Percentiles rank a stretch among this genome's conserved stretches.
Conservation (phyloP, 2,888 invertebrate species). For the Branchellion lobata region DNA sequence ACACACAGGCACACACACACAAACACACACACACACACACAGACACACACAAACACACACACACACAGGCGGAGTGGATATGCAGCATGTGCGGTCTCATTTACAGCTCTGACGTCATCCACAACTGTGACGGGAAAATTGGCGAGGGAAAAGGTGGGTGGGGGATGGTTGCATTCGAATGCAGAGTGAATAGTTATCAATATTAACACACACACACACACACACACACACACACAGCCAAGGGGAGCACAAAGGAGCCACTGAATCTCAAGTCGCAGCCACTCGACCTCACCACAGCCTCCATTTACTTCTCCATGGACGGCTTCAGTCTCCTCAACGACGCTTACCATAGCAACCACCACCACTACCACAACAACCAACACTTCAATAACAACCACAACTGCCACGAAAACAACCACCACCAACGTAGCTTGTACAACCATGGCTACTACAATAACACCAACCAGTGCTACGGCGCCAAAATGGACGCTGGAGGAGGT, state of each 20-base stretch:
- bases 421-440: no score
- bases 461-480: not conserved
- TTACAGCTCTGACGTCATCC: not conserved
- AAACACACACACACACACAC: no score
- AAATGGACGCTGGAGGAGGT: not conserved
- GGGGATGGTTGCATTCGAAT: not conserved
- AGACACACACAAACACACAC: no score
- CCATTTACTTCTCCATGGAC: conserved; percentile 40
- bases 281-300: conserved; percentile 49
- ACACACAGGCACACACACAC: no score
- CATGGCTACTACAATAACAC: no score
- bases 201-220: not conserved
- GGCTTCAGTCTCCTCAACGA: conserved; percentile 7
- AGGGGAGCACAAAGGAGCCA: conserved; percentile 37
- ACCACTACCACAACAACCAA: not conserved
- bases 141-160: not conserved
- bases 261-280: conserved; percentile 48
- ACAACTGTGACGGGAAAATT: not conserved
- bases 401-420: not conserved
- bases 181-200: not conserved
- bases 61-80: not conserved
- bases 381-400: no score
- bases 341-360: not conserved
- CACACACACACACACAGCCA: not conserved
- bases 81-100: not conserved